Conservation (phyloP, 2,797 vertebrate species). For the Coluber constrictor region DNA sequence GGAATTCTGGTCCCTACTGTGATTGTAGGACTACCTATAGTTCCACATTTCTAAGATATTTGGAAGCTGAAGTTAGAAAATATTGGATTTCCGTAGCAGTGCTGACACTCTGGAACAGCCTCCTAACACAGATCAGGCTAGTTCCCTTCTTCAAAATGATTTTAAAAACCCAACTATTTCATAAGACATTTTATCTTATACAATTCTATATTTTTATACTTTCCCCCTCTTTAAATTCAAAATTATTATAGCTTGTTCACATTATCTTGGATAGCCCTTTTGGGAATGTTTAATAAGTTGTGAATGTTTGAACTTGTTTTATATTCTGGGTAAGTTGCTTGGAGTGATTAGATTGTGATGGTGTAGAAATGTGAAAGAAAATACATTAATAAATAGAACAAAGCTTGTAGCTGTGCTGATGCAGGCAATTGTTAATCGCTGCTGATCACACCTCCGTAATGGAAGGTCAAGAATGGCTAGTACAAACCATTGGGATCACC, state of each 20-base stretch:
- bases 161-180: neutral
- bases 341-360: neutral
- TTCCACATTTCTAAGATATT: neutral
- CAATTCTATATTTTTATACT: neutral
- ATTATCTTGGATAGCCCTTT: neutral
- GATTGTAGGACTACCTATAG: neutral
- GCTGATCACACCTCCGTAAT: neutral
- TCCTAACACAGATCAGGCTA: neutral
- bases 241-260: neutral
- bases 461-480: neutral
- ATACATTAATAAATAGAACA: neutral
- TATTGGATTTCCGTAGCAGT: neutral
- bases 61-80: neutral
- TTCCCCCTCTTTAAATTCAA: neutral
- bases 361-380: neutral
- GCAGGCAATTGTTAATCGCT: neutral
- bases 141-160: neutral
- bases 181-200: neutral
- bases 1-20: neutral
- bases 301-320: neutral
- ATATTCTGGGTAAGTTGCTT: neutral
- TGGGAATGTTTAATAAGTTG: neutral
- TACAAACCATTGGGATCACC: neutral
- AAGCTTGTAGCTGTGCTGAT: neutral
- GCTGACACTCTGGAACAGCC: neutral